Base-by-base conservation (phyloP, 2,888 invertebrate genomes). In the Aleiodes alternator region DNA sequence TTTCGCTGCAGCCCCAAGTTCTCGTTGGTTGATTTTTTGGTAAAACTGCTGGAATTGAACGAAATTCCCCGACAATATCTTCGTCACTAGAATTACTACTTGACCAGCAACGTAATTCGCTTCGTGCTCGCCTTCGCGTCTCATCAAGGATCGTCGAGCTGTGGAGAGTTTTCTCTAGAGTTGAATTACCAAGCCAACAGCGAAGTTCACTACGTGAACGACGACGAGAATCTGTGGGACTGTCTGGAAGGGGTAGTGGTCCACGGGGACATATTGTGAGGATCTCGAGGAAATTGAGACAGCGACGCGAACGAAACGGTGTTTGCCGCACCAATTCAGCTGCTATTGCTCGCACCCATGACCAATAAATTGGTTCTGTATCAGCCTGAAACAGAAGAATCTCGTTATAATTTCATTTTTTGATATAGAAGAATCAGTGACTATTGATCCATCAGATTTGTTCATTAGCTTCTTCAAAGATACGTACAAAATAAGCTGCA, bases 241-340 rank as follows among this genome's bases (percentile, higher is more conserved):
- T 92, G 84, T 85, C 92, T 87, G 90, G 92, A 87, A 89, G 90
- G 85, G 88, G 92, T 87, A 84, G 90, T 85, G 91, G 89, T 50
- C 89, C 88, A 85, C 90, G 91, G 87, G 88, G 92, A 71, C 93
- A 92, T 68, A 93, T 92, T 79, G 93, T 92, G 74, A 94, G 86
- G 80, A 95, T 94, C 87, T 94, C 94, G 84, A 95, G 89, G 86
- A 94, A 94, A 85, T 94, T 93, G 76, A 95, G 92, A 75, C 90
- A 90, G 2, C 90, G 87, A 59, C 90, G 88, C 79, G 93, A 93
- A 68, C 94, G 94, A 79, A 95, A 90, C 23, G 95, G 95, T 43
- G 95, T 95, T 87, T 95, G 95, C 3, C 94, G 92, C 80, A 95
- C 93, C 79, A 95, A 92, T 87, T 95, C 94, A 79, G 94, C 93